Percentiles rank a stretch among this genome's conserved stretches.
phyloP scores from a whole-genome alignment of 2,797 vertebrate genomes.

The Pitangus sulphuratus region DNA sequence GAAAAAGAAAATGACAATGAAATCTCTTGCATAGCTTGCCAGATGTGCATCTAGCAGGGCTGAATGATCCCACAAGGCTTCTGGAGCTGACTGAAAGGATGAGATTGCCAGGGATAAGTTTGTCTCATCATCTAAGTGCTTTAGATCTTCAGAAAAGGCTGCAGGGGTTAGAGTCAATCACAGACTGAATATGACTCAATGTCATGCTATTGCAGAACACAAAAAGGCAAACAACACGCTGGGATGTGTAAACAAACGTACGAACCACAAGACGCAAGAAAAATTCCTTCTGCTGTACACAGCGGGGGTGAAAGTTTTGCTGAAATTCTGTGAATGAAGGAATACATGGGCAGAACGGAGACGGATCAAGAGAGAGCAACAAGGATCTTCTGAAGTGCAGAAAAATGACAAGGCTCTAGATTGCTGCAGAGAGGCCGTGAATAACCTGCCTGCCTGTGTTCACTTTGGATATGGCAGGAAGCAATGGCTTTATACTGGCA shows the following conservation, averaged over 20 bases:
- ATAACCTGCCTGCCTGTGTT: not conserved
- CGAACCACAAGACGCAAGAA: not conserved
- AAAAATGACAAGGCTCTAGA: not conserved
- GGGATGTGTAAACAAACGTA: not conserved
- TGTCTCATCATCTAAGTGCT: not conserved
- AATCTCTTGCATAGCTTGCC: not conserved
- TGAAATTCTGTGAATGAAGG: not conserved
- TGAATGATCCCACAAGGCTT: not conserved
- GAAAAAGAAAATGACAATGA: conserved; percentile 1
- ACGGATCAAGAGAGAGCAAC: not conserved
- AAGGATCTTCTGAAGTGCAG: not conserved
- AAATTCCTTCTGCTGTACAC: not conserved
- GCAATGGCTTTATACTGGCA: not conserved
- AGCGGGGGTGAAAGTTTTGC: not conserved
- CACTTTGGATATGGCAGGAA: not conserved
- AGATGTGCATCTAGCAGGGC: not conserved
- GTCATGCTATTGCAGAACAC: not conserved
- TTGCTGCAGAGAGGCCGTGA: not conserved
- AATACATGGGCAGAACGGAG: not conserved
- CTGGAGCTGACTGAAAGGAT: not conserved
- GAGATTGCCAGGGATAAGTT: not conserved
- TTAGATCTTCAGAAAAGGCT: not conserved
- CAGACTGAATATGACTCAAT: not conserved
- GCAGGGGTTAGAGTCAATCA: not conserved
- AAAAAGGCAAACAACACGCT: not conserved